Base-by-base conservation (phyloP, 2,888 invertebrate genomes). In the Coecobrya sp. region DNA sequence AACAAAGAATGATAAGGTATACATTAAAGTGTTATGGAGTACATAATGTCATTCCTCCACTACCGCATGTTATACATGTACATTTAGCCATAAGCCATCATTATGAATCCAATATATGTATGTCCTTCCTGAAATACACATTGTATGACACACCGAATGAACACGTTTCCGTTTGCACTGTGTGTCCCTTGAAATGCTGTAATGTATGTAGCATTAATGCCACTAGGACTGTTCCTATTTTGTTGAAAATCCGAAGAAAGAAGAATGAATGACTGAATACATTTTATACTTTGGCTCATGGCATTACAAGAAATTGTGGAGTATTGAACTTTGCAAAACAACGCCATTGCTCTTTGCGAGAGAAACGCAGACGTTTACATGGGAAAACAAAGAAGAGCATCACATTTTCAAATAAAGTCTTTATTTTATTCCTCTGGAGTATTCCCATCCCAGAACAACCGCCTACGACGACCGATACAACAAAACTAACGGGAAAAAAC, bases 261-360 rank as follows among this genome's bases (percentile, higher is more conserved):
- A 10, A 62, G 62, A 62, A 4, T 25, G 22, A 62, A 62, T 62
- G 62, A 62, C 62, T 62, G 19, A n/a, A 27, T 19, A 70, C 36
- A 70, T 16, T 30, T 68, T 36, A 70, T 70, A 70, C 30, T 36
- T 36, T 13, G 1, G 62, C 22, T 62, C 10, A 76, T 16, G 49
- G 55, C 76, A 45, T 76, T 76, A 76, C 76, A 22, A 45, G 22
- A 76, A 76, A 76, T 76, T 76, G 36, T 76, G 76, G 76, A 49
- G 76, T 45, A 45, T 45, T 76, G 45, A 45, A 76, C 45, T 45
- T 73, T 16, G 0, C 27, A n/a, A n/a, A n/a, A n/a, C n/a, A n/a
- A n/a, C n/a, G n/a, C n/a, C n/a, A 36, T 11, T 19, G 36, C 76
- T 16, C 7, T 49, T 42, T 3, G 49, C 1, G 49, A 10, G 13